phyloP scores from a whole-genome alignment of 2,888 invertebrate species.

The Perizoma affinitatum region DNA sequence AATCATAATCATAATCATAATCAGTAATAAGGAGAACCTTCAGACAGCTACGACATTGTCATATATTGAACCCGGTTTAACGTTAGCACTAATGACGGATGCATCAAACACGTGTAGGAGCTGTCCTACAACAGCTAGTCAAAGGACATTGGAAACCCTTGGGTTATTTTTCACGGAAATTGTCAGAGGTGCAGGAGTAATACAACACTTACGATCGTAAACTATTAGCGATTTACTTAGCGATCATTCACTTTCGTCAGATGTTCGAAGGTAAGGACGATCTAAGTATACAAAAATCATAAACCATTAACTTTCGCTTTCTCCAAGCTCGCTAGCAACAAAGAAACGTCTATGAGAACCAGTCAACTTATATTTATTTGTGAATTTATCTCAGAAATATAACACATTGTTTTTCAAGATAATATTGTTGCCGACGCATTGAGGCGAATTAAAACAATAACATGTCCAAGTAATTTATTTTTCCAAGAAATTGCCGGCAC shows the following conservation, averaged over 20 bases:
- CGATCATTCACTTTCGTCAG: constrained; percentile 22
- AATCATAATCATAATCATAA: no score
- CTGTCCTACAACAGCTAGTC: constrained; percentile 23
- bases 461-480: constrained; percentile 21
- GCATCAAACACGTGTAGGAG: constrained; percentile 29
- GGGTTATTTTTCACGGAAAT: no score
- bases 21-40: no score
- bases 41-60: constrained; percentile 21
- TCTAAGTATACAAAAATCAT: constrained; percentile 34
- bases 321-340: constrained; percentile 16
- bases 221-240: constrained; percentile 25
- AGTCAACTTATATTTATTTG: constrained; percentile 35
- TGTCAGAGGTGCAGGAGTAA: constrained; percentile 18
- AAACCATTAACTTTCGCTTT: constrained; percentile 30
- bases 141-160: constrained; percentile 18
- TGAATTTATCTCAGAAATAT: constrained; percentile 36
- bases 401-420: constrained; percentile 16
- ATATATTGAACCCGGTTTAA: constrained; percentile 14
- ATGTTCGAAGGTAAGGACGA: constrained; percentile 25
- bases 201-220: constrained; percentile 31
- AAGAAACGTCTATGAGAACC: constrained; percentile 32
- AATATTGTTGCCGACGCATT: constrained; percentile 35
- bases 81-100: constrained; percentile 25
- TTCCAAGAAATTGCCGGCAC: constrained; percentile 17
- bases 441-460: constrained; percentile 32